Evolutionary conservation across 2,888 invertebrate genomes (phyloP), one percentile per base, ranked within the genome.

Genomic region (Rhogogaster chlorosoma): DNA sequence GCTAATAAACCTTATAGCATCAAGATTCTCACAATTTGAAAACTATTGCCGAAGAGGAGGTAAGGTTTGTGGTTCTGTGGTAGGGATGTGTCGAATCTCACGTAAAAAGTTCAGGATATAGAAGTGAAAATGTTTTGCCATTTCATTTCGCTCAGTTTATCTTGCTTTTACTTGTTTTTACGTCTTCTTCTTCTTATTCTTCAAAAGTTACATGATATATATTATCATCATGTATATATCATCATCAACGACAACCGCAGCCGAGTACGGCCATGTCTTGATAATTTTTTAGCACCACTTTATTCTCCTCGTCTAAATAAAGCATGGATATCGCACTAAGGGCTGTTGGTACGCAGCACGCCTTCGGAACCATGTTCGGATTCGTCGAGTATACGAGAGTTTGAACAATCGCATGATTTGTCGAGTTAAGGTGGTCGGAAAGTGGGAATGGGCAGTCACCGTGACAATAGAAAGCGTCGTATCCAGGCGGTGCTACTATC

Each of bases 391-490:
- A 98, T 92, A 99, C 98, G 93, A 99, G 95, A 88, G 98, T 98
- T 95, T 99, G 99, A 91, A 99, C 98, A 91, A 99, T 99, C 88
- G 99, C 99, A 94, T 99, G 99, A 94, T 99, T 99, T 86, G 99
- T 99, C 88, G 99, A 97, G 94, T 99, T 99, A 84, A 99, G 94
- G 94, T 99, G 98, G 90, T 98, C 98, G 84, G 98, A 96, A 91
- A 99, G 95, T 42, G 99, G 99, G 93, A 98, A 99, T 78, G 97
- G 97, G 94, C 99, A 99, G 92, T 98, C 98, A 38, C 99, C 99
- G 91, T 97, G 96, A 94, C 99, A 99, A 94, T 98, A 99, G 94
- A 96, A 99, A 12, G 99, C 99, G 93, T 99, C 98, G 94, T 99
- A 99, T 86, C 99, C 99, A 45, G 97, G 97, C 42, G 99, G 99